A percentile compares a stretch with the other conserved stretches of the same genome.
Conservation (phyloP, 2,888 invertebrate genomes). For the Ctenicera cuprea region DNA sequence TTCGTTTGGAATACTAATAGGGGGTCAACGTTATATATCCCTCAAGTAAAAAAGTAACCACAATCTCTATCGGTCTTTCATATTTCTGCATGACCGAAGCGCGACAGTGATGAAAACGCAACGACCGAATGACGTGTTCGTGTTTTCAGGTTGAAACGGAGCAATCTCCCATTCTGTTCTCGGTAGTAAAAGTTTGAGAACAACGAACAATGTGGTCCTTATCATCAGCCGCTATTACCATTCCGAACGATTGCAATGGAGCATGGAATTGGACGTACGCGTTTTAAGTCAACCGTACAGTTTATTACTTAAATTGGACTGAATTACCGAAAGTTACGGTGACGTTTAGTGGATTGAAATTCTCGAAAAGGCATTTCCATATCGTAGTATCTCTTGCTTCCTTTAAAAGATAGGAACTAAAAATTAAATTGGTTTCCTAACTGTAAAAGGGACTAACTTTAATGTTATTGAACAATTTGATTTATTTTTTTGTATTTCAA, state of each 20-base stretch:
- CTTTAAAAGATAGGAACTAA: too few relatives aligned
- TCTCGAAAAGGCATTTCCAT: too few relatives aligned
- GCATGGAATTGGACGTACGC: constrained; percentile 35
- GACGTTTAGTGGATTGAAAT: neutral
- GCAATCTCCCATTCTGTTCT: constrained; percentile 22
- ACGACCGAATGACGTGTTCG: constrained; percentile 20
- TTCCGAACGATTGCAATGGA: constrained; percentile 28
- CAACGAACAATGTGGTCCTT: constrained; percentile 38
- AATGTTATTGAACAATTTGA: too few relatives aligned
- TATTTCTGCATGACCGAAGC: constrained; percentile 21
- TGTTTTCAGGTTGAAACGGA: constrained; percentile 20
- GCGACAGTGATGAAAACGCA: constrained; percentile 6
- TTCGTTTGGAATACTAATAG: constrained; percentile 55
- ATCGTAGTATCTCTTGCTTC: too few relatives aligned
- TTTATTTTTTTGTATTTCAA: too few relatives aligned
- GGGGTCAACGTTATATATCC: constrained; percentile 38
- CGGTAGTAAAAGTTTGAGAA: constrained; percentile 30
- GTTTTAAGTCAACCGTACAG: constrained; percentile 20
- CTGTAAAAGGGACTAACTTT: too few relatives aligned
- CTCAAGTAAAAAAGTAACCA: constrained; percentile 24
- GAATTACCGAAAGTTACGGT: constrained; percentile 8
- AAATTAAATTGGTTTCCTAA: too few relatives aligned
- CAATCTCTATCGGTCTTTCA: constrained; percentile 19
- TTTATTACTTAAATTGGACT: constrained; percentile 17
- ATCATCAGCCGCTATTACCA: constrained; percentile 33